Evolutionary conservation across 2,113 vertebrate genomes (phyloP).

Genomic region (Anolis carolinensis): DNA sequence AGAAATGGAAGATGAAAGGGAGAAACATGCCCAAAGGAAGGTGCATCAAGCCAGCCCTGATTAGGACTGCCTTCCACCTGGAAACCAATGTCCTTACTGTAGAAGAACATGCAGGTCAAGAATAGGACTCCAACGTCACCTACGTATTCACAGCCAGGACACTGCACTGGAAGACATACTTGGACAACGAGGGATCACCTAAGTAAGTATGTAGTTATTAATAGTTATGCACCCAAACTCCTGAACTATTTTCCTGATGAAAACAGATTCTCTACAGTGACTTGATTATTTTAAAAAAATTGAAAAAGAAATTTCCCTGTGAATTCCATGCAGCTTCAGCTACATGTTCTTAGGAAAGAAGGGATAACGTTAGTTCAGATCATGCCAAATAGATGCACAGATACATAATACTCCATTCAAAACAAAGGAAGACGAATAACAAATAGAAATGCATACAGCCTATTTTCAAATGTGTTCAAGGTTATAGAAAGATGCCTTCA

Average conservation of each 20-base stretch:
- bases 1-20: no score
- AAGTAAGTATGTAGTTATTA: no score
- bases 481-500: conserved; percentile 13
- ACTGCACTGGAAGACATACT: no score
- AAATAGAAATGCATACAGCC: not conserved
- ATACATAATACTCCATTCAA: not conserved
- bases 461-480: not conserved
- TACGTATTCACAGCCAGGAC: no score
- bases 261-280: not conserved
- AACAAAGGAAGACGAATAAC: not conserved
- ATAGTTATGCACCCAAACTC: not conserved
- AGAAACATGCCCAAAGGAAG: no score
- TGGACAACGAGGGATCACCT: no score
- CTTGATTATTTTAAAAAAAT: not conserved
- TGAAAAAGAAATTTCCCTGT: not conserved
- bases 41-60: no score
- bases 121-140: no score
- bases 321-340: not conserved
- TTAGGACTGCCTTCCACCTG: no score
- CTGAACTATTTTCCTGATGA: not conserved
- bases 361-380: not conserved
- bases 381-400: not conserved
- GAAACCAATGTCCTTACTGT: no score
- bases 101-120: no score
- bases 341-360: not conserved